Conservation (phyloP, 1,140 invertebrate species). For the Diprion similis region DNA sequence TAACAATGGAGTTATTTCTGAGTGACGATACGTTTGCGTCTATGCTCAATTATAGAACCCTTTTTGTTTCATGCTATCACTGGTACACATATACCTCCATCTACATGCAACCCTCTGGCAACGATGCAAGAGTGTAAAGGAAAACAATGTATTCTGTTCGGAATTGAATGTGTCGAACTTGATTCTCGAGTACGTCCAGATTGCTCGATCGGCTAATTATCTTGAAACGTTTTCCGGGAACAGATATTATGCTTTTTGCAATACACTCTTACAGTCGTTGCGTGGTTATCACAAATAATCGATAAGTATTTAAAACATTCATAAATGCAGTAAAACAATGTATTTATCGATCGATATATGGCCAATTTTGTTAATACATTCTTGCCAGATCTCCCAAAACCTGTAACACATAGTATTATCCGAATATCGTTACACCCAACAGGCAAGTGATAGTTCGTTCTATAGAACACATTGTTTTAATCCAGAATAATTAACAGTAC, state of each 20-base stretch:
- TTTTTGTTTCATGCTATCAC: constrained; percentile 9
- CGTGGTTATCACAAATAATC: too few relatives aligned
- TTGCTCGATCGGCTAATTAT: too few relatives aligned
- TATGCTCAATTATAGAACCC: not conserved
- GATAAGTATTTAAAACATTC: too few relatives aligned
- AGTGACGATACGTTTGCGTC: not conserved
- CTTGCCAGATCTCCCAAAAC: not conserved
- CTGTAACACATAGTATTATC: too few relatives aligned
- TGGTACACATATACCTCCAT: constrained; percentile 7
- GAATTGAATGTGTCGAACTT: too few relatives aligned
- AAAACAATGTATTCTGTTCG: not conserved
- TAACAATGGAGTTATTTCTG: constrained; percentile 48
- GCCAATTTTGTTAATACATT: not conserved
- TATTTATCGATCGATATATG: not conserved
- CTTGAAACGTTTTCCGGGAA: too few relatives aligned
- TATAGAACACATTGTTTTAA: too few relatives aligned
- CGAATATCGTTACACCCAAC: too few relatives aligned
- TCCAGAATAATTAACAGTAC: too few relatives aligned
- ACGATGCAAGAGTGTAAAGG: not conserved
- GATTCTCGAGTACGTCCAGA: too few relatives aligned
- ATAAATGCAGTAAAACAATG: not conserved
- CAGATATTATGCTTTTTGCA: not conserved
- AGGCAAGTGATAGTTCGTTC: too few relatives aligned
- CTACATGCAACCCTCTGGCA: constrained; percentile 18
- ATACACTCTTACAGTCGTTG: not conserved